Evolutionary conservation across 2,797 vertebrate species (phyloP).

Genomic region (Erethizon dorsatum): DNA sequence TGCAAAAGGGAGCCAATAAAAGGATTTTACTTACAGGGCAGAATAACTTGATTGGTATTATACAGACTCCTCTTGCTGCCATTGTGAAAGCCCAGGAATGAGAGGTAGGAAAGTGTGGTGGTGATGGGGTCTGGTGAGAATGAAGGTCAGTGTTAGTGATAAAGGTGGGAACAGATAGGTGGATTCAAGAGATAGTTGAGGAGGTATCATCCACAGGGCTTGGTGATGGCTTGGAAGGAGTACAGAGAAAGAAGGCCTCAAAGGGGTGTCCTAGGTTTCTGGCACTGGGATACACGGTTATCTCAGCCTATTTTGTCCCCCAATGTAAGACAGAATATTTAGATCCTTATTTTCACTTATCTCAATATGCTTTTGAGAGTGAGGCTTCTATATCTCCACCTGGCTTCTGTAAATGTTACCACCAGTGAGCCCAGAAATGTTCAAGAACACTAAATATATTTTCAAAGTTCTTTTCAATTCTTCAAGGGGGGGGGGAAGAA

Average conservation of each 20-base stretch:
- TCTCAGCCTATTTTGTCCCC: neutral
- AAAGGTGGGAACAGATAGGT: neutral
- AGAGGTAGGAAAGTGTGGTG: neutral
- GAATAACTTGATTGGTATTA: neutral
- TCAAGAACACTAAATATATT: constrained; percentile 70
- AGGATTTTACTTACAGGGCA: neutral
- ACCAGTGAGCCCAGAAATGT: constrained; percentile 57
- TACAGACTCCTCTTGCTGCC: neutral
- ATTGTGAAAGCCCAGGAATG: neutral
- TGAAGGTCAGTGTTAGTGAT: neutral
- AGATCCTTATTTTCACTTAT: constrained; percentile 49
- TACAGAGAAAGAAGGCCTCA: neutral
- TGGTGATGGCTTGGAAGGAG: neutral
- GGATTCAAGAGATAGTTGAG: constrained; percentile 9
- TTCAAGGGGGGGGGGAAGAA: neutral
- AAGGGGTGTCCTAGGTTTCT: neutral
- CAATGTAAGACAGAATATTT: neutral
- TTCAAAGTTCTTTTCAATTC: constrained; percentile 72
- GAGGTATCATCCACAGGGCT: neutral
- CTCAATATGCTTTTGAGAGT: constrained; percentile 55
- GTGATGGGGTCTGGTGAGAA: neutral
- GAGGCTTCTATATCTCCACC: constrained; percentile 24
- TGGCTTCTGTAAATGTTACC: constrained; percentile 57
- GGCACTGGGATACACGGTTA: neutral
- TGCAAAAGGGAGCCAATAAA: constrained; percentile 1